These are phyloP conservation scores for Adineta ricciae DNA, from an alignment of 2,888 invertebrate species.

Conservation along the genomic window DNA sequence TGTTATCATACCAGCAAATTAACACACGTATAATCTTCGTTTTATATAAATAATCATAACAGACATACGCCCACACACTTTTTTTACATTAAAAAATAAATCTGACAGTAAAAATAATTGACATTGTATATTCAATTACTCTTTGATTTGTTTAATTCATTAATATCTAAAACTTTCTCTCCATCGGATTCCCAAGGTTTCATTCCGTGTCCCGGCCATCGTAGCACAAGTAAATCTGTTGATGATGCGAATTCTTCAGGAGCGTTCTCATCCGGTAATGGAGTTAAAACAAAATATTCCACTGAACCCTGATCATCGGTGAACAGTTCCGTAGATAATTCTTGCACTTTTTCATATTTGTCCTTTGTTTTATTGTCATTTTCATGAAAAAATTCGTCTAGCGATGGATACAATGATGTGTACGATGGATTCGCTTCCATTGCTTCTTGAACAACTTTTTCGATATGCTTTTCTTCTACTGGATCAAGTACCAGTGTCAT, in stretches of 20 bases:
- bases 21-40: neutral
- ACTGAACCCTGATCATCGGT: neutral
- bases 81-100: neutral
- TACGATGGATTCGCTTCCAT: neutral
- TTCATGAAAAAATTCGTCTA: neutral
- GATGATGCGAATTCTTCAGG: neutral
- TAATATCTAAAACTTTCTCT: slow-evolving; percentile 2
- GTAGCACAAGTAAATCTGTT: neutral
- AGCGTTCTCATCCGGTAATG: neutral
- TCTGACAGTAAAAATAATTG: neutral
- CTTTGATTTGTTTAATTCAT: neutral
- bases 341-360: neutral
- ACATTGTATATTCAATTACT: too few relatives aligned
- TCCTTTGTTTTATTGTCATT: neutral
- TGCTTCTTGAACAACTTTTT: neutral
- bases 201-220: neutral
- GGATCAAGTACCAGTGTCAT: neutral
- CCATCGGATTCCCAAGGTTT: neutral
- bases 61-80: neutral
- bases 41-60: neutral
- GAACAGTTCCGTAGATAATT: neutral
- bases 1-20: slow-evolving; percentile 32
- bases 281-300: neutral
- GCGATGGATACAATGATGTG: neutral
- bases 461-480: neutral